Evolutionary conservation across 1,140 invertebrate species (phyloP).

Genomic region (Alviniconcha marisindica): DNA sequence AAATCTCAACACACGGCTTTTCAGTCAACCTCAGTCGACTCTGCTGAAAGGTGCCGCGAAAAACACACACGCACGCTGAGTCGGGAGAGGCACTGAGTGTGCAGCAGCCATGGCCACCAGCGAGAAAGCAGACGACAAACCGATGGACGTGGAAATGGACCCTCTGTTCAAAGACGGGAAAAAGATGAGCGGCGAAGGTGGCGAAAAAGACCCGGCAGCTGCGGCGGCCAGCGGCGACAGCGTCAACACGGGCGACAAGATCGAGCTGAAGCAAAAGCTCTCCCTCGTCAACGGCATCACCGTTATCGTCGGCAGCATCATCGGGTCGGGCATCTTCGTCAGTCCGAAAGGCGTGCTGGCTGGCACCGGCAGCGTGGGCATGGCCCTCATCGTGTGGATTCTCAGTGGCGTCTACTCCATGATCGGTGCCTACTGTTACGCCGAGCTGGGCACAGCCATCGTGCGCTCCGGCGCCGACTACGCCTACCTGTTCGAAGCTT

Average conservation of each 20-base stretch:
- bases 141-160: constrained; percentile 8
- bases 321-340: constrained; percentile 93
- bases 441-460: constrained; percentile 73
- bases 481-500: constrained; percentile 75
- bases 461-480: constrained; percentile 73
- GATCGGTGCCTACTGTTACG: constrained; percentile 77
- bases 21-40: background rate
- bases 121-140: constrained; percentile 10
- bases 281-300: constrained; percentile 71
- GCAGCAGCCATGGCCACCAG: background rate
- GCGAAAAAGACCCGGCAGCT: constrained; percentile 49
- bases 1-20: background rate
- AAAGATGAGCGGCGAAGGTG: background rate
- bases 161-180: background rate
- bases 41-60: no score
- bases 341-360: constrained; percentile 93
- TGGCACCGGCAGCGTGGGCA: constrained; percentile 90
- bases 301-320: constrained; percentile 74
- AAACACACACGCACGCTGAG: no score
- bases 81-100: background rate
- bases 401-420: constrained; percentile 89
- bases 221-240: background rate
- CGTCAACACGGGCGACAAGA: constrained; percentile 38
- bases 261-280: constrained; percentile 71
- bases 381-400: constrained; percentile 89